Conservation (phyloP, 2,888 invertebrate species). For the Hedya salicella region DNA sequence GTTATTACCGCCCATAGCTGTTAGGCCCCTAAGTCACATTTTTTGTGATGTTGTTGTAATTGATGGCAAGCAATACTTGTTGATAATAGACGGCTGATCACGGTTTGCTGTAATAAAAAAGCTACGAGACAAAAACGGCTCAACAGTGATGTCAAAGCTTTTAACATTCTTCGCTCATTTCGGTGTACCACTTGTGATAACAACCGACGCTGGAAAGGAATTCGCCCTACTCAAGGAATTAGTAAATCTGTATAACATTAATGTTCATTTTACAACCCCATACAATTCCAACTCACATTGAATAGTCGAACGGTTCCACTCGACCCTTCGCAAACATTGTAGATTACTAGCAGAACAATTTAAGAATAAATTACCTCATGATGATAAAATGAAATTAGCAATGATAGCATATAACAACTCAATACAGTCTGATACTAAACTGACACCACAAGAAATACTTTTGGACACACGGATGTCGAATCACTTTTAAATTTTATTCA, state of each 20-base stretch:
- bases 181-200: background rate
- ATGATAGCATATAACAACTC: conserved; percentile 1
- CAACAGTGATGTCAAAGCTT: conserved; percentile 1
- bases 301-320: conserved; percentile 1
- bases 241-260: background rate
- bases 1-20: background rate
- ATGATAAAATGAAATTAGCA: conserved; percentile 7
- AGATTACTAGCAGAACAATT: background rate
- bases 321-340: conserved; percentile 1
- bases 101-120: background rate
- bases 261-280: conserved; percentile 3
- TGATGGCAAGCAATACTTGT: background rate
- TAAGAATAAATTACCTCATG: background rate
- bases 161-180: background rate
- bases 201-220: background rate
- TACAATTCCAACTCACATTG: background rate
- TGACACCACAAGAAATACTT: background rate
- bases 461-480: background rate
- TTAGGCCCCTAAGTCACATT: background rate
- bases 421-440: background rate
- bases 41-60: background rate
- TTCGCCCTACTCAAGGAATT: background rate
- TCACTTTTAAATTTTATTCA: background rate
- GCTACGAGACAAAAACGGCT: background rate
- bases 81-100: background rate